Conservation (phyloP, 2,888 invertebrate species). For the Oxystoma pomonae region DNA sequence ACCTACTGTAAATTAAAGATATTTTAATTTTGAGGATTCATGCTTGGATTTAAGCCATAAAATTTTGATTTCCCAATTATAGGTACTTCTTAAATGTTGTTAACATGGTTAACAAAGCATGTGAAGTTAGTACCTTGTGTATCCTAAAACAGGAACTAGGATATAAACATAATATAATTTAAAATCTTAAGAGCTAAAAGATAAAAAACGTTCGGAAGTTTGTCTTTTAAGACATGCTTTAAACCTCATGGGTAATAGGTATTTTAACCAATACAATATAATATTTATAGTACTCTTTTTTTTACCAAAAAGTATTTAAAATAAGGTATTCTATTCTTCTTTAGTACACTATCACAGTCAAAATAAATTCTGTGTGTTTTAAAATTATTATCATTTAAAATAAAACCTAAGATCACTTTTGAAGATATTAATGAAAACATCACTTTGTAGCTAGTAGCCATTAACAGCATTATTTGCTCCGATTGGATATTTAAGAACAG, state of each 20-base stretch:
- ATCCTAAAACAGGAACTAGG: too few relatives aligned
- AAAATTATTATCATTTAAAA: neutral
- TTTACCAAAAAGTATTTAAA: neutral
- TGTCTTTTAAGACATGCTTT: neutral
- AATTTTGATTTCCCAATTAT: too few relatives aligned
- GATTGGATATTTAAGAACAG: slow-evolving; percentile 78
- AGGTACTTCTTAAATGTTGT: too few relatives aligned
- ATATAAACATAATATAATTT: neutral
- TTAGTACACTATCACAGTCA: slow-evolving; percentile 51
- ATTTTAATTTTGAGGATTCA: neutral
- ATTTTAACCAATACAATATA: neutral
- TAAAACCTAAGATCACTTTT: neutral
- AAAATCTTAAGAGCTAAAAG: neutral
- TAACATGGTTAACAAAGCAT: too few relatives aligned
- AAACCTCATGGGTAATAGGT: neutral
- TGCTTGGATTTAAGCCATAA: too few relatives aligned
- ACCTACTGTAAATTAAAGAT: neutral
- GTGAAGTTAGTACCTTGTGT: too few relatives aligned
- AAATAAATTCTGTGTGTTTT: slow-evolving; percentile 42
- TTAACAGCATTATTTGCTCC: neutral
- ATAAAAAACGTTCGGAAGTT: neutral
- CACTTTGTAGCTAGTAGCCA: slow-evolving; percentile 5
- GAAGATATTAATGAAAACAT: slow-evolving; percentile 24
- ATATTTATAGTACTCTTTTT: neutral
- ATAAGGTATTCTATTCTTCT: slow-evolving; percentile 29